These are phyloP conservation scores for Lycophotia porphyrea DNA, from an alignment of 2,888 invertebrate genomes.

Conservation along the genomic window DNA sequence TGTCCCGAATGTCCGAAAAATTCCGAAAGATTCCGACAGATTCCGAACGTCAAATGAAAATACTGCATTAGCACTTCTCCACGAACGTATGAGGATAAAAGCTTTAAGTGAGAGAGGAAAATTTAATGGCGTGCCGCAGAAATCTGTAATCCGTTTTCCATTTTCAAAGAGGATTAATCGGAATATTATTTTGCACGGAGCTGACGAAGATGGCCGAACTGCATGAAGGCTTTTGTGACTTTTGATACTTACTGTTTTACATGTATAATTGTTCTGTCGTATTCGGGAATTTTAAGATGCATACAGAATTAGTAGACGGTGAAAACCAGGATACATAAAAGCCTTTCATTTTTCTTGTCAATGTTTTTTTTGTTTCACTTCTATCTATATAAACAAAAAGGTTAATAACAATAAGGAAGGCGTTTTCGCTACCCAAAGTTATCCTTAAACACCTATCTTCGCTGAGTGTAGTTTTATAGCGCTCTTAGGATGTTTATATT, in stretches of 20 bases:
- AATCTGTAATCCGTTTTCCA: slow-evolving; percentile 50
- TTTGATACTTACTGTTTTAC: neutral
- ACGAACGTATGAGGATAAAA: slow-evolving; percentile 41
- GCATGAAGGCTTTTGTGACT: neutral
- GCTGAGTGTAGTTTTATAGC: slow-evolving; percentile 56
- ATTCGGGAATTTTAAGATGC: neutral
- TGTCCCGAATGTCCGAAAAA: slow-evolving; percentile 41
- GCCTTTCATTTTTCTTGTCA: neutral
- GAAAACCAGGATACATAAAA: neutral
- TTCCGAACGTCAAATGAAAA: slow-evolving; percentile 52
- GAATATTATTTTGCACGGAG: slow-evolving; percentile 29
- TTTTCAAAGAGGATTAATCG: slow-evolving; percentile 44
- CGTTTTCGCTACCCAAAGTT: slow-evolving; percentile 39
- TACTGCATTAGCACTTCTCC: slow-evolving; percentile 53
- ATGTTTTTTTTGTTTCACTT: neutral
- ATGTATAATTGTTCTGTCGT: neutral
- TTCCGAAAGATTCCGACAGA: slow-evolving; percentile 31
- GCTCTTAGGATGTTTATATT: slow-evolving; percentile 45
- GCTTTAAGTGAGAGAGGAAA: slow-evolving; percentile 42
- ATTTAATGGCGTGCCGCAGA: slow-evolving; percentile 52
- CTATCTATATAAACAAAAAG: slow-evolving; percentile 14
- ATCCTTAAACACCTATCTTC: slow-evolving; percentile 50
- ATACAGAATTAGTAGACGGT: neutral
- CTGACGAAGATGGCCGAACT: slow-evolving; percentile 2
- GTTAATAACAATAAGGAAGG: slow-evolving; percentile 26